phyloP scores from a whole-genome alignment of 1,140 invertebrate species.

The Atta colombica region DNA sequence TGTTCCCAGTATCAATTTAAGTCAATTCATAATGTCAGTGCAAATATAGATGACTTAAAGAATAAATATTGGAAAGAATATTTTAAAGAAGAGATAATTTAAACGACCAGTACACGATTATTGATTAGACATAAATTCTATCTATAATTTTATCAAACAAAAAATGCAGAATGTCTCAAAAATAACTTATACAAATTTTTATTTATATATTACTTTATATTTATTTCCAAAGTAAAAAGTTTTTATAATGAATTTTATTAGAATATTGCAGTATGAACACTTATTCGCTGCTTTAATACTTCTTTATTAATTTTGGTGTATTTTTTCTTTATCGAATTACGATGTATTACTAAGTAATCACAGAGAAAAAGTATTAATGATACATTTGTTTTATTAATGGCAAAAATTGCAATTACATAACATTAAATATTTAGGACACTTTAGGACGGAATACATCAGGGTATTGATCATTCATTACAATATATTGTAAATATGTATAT shows the following conservation, averaged over 20 bases:
- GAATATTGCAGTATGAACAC: background rate
- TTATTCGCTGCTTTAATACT: conserved; percentile 3
- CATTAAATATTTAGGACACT: conserved; percentile 66
- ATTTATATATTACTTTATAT: background rate
- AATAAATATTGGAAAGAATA: conserved; percentile 52
- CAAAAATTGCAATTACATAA: conserved; percentile 70
- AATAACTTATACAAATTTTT: background rate
- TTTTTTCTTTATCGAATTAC: conserved; percentile 4
- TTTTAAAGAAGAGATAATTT: conserved; percentile 54
- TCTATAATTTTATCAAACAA: conserved; percentile 20
- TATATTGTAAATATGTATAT: conserved; percentile 56
- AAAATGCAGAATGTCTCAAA: background rate
- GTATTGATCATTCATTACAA: conserved; percentile 62
- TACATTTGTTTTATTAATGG: conserved; percentile 72
- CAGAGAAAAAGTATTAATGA: conserved; percentile 52
- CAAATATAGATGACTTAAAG: conserved; percentile 27
- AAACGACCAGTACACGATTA: conserved; percentile 5
- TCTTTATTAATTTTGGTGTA: background rate
- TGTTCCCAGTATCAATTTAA: background rate
- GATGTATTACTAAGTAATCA: conserved; percentile 1
- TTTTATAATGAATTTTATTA: conserved; percentile 23
- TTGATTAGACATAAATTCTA: conserved; percentile 27
- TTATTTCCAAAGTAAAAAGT: background rate
- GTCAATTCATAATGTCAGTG: conserved; percentile 52
- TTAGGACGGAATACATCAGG: conserved; percentile 76